Percentiles rank a stretch among this genome's conserved stretches.
These are phyloP conservation scores for Trichosurus vulpecula DNA, from an alignment of 2,797 vertebrate genomes.

Conservation along the genomic window DNA sequence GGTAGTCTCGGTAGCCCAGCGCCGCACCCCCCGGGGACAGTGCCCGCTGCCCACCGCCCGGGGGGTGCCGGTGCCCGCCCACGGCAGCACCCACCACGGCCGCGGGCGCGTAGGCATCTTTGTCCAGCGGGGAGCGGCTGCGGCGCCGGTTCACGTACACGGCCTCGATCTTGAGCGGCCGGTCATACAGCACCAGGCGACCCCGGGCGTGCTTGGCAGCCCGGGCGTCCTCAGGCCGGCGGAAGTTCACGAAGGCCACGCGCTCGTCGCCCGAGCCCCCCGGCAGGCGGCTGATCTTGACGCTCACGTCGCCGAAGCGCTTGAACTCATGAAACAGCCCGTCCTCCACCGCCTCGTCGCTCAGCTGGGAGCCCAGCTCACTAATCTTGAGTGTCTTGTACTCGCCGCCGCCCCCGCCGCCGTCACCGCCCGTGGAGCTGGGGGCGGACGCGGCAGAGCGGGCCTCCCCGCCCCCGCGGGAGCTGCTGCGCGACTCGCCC, in stretches of 20 bases:
- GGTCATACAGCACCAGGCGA: slow-evolving; percentile 94
- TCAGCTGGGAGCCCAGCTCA: slow-evolving; percentile 95
- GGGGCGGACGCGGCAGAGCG: slow-evolving; percentile 86
- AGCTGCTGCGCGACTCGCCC: slow-evolving; percentile 89
- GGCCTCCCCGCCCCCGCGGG: slow-evolving; percentile 86
- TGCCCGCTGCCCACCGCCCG: slow-evolving; percentile 87
- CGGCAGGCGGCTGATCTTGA: slow-evolving; percentile 94
- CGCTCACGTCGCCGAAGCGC: slow-evolving; percentile 97
- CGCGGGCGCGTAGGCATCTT: slow-evolving; percentile 87
- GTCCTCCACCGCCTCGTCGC: slow-evolving; percentile 98
- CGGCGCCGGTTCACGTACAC: slow-evolving; percentile 92
- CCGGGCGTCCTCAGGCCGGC: slow-evolving; percentile 95
- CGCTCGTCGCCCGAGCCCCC: slow-evolving; percentile 90
- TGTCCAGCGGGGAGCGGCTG: slow-evolving; percentile 94
- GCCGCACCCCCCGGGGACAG: slow-evolving; percentile 90
- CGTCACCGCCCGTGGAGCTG: slow-evolving; percentile 77
- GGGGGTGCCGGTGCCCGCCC: slow-evolving; percentile 84
- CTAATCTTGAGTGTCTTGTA: slow-evolving; percentile 99
- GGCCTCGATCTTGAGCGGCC: slow-evolving; percentile 97
- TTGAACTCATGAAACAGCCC: slow-evolving; percentile 98
- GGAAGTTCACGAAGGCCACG: slow-evolving; percentile 97
- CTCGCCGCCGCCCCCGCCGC: slow-evolving; percentile 84
- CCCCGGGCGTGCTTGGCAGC: slow-evolving; percentile 96
- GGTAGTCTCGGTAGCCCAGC: slow-evolving; percentile 95
- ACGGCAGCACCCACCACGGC: slow-evolving; percentile 84